Percentiles rank a stretch among this genome's conserved stretches.
Evolutionary conservation across 1,140 invertebrate species (phyloP).

Genomic region (Nephila pilipes): DNA sequence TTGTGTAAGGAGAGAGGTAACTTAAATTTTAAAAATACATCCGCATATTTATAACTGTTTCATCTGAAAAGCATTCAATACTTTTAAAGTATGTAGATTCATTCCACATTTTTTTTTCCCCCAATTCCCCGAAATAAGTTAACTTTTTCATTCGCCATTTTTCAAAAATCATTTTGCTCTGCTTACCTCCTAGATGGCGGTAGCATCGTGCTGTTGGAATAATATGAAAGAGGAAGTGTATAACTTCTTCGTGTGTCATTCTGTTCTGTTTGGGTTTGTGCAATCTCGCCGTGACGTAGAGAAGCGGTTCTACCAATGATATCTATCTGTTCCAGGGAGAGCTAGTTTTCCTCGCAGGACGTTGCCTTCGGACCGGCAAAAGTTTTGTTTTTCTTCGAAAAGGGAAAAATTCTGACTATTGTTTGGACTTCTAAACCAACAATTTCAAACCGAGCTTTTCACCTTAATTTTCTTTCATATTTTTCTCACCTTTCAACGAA

Average conservation of each 20-base stretch:
- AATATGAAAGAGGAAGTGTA: slow-evolving; percentile 26
- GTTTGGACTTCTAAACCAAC: neutral
- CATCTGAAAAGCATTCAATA: no score
- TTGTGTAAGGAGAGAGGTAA: no score
- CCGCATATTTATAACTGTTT: no score
- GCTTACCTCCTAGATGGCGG: slow-evolving; percentile 7
- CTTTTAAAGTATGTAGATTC: no score
- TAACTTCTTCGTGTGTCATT: slow-evolving; percentile 38
- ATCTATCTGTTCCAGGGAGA: slow-evolving; percentile 29
- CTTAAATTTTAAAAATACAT: no score
- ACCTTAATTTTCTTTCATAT: neutral
- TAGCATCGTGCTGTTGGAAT: neutral
- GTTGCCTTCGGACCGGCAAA: slow-evolving; percentile 54
- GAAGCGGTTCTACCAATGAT: slow-evolving; percentile 36
- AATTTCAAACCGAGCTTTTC: neutral
- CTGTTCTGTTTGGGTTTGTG: slow-evolving; percentile 13
- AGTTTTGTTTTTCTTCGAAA: slow-evolving; percentile 44
- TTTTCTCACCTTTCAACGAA: neutral
- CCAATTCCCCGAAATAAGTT: no score
- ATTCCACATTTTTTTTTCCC: no score
- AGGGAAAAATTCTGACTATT: slow-evolving; percentile 20
- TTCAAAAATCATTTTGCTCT: neutral
- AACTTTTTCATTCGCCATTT: neutral
- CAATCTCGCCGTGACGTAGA: slow-evolving; percentile 14
- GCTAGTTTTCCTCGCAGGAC: slow-evolving; percentile 53